phyloP scores from a whole-genome alignment of 2,888 invertebrate genomes.

The Lymantria monacha region DNA sequence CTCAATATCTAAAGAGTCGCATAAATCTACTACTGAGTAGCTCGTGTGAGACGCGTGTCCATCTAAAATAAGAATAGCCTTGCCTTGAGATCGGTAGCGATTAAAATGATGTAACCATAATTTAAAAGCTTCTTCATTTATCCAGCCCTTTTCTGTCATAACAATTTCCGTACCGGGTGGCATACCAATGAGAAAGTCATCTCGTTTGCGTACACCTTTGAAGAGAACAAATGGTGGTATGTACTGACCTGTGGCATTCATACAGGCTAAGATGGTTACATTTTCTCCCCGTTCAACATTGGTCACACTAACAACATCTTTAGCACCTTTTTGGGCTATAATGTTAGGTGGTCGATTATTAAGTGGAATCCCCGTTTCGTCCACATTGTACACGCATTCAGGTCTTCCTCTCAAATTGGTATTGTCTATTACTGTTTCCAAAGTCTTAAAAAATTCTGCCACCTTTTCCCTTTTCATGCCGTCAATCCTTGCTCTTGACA shows the following conservation, averaged over 20 bases:
- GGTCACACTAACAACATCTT: slow-evolving; percentile 9
- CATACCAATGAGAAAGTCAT: slow-evolving; percentile 2
- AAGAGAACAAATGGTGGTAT: slow-evolving; percentile 2
- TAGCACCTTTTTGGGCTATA: slow-evolving; percentile 7
- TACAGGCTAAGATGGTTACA: not conserved
- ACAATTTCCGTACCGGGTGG: slow-evolving; percentile 3
- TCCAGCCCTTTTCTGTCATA: slow-evolving; percentile 5
- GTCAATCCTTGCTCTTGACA: slow-evolving; percentile 11
- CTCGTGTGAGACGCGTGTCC: slow-evolving; percentile 2
- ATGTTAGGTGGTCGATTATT: slow-evolving; percentile 11
- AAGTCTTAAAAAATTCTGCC: slow-evolving; percentile 1
- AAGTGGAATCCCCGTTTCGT: slow-evolving; percentile 8
- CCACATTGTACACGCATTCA: slow-evolving; percentile 11
- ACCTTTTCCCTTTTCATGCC: slow-evolving; percentile 11
- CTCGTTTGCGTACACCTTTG: not conserved
- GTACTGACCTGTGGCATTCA: slow-evolving; percentile 1
- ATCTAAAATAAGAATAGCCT: slow-evolving; percentile 3
- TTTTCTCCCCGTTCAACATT: not conserved
- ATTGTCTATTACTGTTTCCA: not conserved
- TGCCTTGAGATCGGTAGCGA: slow-evolving; percentile 1
- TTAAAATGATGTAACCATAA: slow-evolving; percentile 7
- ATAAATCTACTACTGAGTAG: too few relatives aligned
- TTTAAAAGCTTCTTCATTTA: slow-evolving; percentile 6
- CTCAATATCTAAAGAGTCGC: too few relatives aligned
- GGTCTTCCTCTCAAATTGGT: slow-evolving; percentile 6